Percentiles rank a stretch among this genome's conserved stretches.
phyloP scores from a whole-genome alignment of 2,797 vertebrate species.

The Prionace glauca region DNA sequence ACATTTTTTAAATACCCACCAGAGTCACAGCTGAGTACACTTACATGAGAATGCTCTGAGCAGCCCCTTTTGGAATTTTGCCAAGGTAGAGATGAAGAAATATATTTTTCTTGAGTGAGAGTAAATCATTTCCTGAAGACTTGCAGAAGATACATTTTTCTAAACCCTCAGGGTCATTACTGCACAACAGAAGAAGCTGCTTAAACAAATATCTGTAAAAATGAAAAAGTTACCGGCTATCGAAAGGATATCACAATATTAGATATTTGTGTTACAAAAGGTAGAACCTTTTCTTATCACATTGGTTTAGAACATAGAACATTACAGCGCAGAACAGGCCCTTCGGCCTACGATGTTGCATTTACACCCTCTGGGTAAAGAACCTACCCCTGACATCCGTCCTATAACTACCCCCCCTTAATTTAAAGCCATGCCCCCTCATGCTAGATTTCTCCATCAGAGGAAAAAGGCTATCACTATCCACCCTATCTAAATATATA shows the following conservation, averaged over 20 bases:
- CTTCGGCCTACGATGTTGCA: too few species aligned
- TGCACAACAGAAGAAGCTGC: constrained; percentile 49
- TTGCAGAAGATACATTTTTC: constrained; percentile 47
- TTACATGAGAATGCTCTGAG: constrained; percentile 43
- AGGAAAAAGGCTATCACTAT: too few species aligned
- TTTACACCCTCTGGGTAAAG: too few species aligned
- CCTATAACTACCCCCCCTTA: too few species aligned
- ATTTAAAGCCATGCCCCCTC: too few species aligned
- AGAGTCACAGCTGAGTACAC: not conserved
- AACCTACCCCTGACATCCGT: too few species aligned
- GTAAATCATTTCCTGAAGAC: constrained; percentile 36
- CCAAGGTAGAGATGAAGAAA: constrained; percentile 55
- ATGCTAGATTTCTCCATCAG: too few species aligned
- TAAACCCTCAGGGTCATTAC: constrained; percentile 42
- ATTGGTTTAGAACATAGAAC: too few species aligned
- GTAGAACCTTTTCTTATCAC: not conserved
- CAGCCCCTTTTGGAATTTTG: constrained; percentile 45
- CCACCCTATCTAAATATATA: too few species aligned
- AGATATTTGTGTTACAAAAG: not conserved
- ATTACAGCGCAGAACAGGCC: too few species aligned
- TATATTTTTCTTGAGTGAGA: constrained; percentile 50
- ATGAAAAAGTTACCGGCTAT: not conserved
- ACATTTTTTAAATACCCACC: not conserved
- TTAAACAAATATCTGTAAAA: constrained; percentile 53
- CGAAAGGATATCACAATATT: not conserved